A percentile compares a stretch with the other conserved stretches of the same genome.
Evolutionary conservation across 2,113 vertebrate genomes (phyloP).

Genomic region (Brachyistius frenatus): DNA sequence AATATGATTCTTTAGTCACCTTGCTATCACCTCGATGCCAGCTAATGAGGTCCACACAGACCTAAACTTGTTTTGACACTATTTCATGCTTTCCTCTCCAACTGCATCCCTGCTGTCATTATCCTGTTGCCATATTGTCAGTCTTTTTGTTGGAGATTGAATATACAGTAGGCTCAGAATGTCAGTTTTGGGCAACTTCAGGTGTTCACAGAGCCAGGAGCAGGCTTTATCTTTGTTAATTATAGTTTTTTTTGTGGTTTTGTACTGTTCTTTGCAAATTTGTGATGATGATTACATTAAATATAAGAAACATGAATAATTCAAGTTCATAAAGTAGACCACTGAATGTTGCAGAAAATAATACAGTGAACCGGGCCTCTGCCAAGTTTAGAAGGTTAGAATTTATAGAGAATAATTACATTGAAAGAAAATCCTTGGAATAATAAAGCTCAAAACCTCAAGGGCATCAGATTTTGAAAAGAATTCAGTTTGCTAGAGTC

Average conservation of each 20-base stretch:
- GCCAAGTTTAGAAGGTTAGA: not conserved
- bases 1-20: not conserved
- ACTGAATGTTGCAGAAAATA: not conserved
- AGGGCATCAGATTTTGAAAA: too few relatives aligned
- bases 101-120: conserved; percentile 8
- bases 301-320: conserved; percentile 35
- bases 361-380: not conserved
- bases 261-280: not conserved
- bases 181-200: conserved; percentile 28
- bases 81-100: not conserved
- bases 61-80: not conserved
- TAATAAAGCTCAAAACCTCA: too few relatives aligned
- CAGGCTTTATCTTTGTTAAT: conserved; percentile 19
- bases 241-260: conserved; percentile 1
- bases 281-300: conserved; percentile 23
- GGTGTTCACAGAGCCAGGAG: conserved; percentile 18
- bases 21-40: not conserved
- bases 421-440: too few relatives aligned
- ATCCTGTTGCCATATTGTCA: conserved; percentile 1
- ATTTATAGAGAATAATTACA: not conserved
- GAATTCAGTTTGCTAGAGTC: too few relatives aligned
- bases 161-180: not conserved
- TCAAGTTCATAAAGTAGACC: conserved; percentile 22
- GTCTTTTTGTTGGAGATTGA: conserved; percentile 13
- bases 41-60: conserved; percentile 6